These are phyloP conservation scores for Sternotherus odoratus DNA, from an alignment of 2,797 vertebrate genomes.

Conservation along the genomic window DNA sequence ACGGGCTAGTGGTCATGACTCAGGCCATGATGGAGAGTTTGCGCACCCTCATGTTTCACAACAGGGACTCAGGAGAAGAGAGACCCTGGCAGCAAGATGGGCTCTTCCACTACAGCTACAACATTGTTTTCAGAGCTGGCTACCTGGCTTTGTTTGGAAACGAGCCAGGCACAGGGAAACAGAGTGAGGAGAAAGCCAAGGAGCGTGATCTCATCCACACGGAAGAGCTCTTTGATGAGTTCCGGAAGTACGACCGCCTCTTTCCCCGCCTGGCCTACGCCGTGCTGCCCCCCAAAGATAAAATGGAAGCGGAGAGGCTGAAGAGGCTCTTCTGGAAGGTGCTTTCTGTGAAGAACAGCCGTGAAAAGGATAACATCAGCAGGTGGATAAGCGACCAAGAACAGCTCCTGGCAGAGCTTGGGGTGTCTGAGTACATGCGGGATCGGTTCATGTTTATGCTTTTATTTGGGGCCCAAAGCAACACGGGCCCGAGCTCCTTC, in stretches of 20 bases:
- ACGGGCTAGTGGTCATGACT: constrained; percentile 84
- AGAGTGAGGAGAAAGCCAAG: constrained; percentile 73
- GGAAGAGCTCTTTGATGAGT: constrained; percentile 84
- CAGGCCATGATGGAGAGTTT: constrained; percentile 87
- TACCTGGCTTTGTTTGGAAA: constrained; percentile 90
- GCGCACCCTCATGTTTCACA: constrained; percentile 83
- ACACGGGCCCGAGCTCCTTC: constrained; percentile 90
- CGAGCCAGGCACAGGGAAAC: constrained; percentile 36
- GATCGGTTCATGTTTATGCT: constrained; percentile 89
- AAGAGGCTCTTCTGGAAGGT: constrained; percentile 83
- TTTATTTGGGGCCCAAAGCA: constrained; percentile 94
- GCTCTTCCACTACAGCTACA: constrained; percentile 91
- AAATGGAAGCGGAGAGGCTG: constrained; percentile 80
- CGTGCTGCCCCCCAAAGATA: constrained; percentile 82
- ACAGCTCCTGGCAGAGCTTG: constrained; percentile 74
- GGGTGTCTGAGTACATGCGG: constrained; percentile 81
- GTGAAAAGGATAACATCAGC: constrained; percentile 86
- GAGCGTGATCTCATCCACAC: constrained; percentile 82
- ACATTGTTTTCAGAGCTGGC: constrained; percentile 88
- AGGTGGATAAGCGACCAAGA: constrained; percentile 86
- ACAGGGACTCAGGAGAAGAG: constrained; percentile 36
- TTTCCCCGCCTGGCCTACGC: constrained; percentile 89
- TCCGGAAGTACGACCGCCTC: constrained; percentile 89
- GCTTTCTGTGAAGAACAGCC: constrained; percentile 80
- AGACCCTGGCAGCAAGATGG: constrained; percentile 84